phyloP scores from a whole-genome alignment of 2,888 invertebrate species.

The Troglohyphantes excavatus region DNA sequence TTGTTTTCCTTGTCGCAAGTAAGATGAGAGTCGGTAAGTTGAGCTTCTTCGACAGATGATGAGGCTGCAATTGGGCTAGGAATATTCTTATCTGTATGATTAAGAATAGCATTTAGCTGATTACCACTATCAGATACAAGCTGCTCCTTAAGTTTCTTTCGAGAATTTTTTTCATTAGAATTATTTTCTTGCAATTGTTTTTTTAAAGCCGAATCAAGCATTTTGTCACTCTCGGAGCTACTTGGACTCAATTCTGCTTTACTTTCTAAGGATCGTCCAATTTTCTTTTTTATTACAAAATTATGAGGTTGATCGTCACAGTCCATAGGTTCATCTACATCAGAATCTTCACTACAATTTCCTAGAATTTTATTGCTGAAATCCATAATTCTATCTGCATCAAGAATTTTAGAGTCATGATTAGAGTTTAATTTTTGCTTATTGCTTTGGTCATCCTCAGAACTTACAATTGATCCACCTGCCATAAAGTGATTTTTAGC shows the following conservation, averaged over 20 bases:
- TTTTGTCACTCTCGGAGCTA: not conserved
- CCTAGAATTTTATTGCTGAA: not conserved
- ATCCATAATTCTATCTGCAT: slow-evolving; percentile 17
- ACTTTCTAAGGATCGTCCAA: not conserved
- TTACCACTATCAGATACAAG: slow-evolving; percentile 25
- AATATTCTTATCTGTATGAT: not conserved
- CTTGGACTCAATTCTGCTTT: not conserved
- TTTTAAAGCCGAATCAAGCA: slow-evolving; percentile 7
- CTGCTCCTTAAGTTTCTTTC: slow-evolving; percentile 31
- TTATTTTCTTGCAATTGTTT: slow-evolving; percentile 25
- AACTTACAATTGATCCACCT: slow-evolving; percentile 26
- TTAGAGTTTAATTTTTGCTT: not conserved
- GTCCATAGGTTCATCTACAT: not conserved
- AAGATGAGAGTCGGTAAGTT: not conserved
- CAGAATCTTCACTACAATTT: not conserved
- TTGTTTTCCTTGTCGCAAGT: slow-evolving; percentile 55
- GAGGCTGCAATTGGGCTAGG: not conserved
- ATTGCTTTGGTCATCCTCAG: not conserved
- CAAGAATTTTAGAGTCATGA: not conserved
- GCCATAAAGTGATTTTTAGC: slow-evolving; percentile 24
- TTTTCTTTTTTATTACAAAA: not conserved
- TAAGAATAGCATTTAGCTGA: not conserved
- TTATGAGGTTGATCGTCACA: slow-evolving; percentile 3
- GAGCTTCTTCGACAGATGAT: not conserved
- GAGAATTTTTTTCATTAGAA: slow-evolving; percentile 54